A percentile compares a stretch with the other conserved stretches of the same genome.
Conservation (phyloP, 2,797 vertebrate genomes). For the Halcyon badia region DNA sequence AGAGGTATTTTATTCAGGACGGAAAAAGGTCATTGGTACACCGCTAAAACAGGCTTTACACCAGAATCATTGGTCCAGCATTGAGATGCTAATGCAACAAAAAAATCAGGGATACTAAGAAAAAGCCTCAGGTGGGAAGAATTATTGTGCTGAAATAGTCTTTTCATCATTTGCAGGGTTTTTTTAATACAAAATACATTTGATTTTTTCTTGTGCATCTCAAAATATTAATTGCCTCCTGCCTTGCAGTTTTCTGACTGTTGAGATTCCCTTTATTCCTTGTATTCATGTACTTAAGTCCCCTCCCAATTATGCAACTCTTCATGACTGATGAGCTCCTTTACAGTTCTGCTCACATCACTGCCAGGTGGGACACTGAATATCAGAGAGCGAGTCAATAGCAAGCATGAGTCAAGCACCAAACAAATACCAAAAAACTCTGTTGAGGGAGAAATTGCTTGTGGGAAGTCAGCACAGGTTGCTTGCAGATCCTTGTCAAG, state of each 20-base stretch:
- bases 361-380: background rate
- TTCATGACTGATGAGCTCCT: background rate
- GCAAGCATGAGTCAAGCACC: background rate
- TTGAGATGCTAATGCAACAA: background rate
- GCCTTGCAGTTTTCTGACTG: background rate
- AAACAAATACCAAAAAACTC: background rate
- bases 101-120: background rate
- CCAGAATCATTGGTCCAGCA: background rate
- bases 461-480: background rate
- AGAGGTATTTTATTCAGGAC: background rate
- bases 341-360: background rate
- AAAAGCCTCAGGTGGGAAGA: background rate
- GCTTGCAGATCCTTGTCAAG: rapidly evolving
- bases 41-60: background rate
- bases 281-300: background rate
- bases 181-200: background rate
- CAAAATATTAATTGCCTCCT: background rate
- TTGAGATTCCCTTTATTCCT: background rate
- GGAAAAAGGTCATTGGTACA: background rate
- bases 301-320: background rate
- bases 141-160: background rate
- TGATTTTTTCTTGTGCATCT: background rate
- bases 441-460: background rate
- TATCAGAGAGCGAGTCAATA: background rate
- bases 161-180: background rate